phyloP scores from a whole-genome alignment of 2,888 invertebrate species.

The Mystacides longicornis region DNA sequence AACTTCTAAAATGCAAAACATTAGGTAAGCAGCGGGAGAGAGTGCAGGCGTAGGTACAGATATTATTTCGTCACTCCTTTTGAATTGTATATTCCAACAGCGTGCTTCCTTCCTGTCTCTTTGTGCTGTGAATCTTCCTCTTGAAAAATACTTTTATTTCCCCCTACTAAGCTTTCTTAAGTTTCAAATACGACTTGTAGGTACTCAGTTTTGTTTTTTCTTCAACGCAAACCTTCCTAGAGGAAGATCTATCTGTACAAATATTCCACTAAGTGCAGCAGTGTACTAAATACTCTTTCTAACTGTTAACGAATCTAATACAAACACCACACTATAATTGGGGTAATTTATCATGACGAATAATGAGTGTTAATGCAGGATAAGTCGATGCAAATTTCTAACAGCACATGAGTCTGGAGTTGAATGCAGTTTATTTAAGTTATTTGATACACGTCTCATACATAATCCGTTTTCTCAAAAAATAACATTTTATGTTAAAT shows the following conservation, averaged over 20 bases:
- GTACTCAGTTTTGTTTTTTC: neutral
- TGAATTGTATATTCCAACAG: neutral
- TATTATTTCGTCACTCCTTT: neutral
- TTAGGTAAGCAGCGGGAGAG: neutral
- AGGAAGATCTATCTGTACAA: neutral
- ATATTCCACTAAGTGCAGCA: neutral
- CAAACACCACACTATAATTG: neutral
- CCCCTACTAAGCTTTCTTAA: constrained; percentile 1
- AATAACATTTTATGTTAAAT: too few species aligned
- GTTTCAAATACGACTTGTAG: neutral
- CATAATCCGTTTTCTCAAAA: too few species aligned
- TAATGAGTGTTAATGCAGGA: too few species aligned
- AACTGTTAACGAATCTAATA: neutral
- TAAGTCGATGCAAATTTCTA: too few species aligned
- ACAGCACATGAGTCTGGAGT: too few species aligned
- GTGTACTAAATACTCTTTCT: neutral
- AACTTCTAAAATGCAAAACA: constrained; percentile 2
- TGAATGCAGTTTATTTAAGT: too few species aligned
- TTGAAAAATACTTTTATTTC: neutral
- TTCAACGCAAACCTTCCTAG: neutral
- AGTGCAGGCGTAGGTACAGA: neutral
- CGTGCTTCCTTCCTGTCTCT: neutral
- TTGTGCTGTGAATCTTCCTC: neutral
- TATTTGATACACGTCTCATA: too few species aligned
- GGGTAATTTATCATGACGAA: neutral